Evolutionary conservation across 2,888 invertebrate species (phyloP).

Genomic region (Aromia moschata): DNA sequence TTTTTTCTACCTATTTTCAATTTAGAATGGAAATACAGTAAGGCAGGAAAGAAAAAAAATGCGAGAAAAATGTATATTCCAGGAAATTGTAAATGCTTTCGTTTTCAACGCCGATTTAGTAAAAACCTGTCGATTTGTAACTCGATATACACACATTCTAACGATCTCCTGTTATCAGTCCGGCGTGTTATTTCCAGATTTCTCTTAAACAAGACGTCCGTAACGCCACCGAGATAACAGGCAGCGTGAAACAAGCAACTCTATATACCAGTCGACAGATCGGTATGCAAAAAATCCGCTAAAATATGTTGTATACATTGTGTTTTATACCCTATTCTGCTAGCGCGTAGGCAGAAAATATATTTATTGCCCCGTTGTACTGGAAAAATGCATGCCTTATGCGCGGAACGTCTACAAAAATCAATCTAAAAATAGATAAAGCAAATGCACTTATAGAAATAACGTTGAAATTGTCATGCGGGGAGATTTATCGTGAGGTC

Average conservation of each 20-base stretch:
- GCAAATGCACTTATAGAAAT: constrained; percentile 28
- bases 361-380: constrained; percentile 34
- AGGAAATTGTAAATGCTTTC: too few species aligned
- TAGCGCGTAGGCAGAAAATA: constrained; percentile 37
- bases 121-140: too few species aligned
- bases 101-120: too few species aligned
- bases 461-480: constrained; percentile 34
- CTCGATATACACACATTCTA: too few species aligned
- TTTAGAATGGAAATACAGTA: too few species aligned
- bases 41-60: too few species aligned
- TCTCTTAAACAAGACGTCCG: not conserved
- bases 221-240: not conserved
- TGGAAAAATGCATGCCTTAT: constrained; percentile 31
- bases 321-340: constrained; percentile 23
- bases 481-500: constrained; percentile 30
- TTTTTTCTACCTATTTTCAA: too few species aligned
- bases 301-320: constrained; percentile 21
- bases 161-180: not conserved
- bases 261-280: constrained; percentile 3
- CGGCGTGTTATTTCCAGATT: not conserved
- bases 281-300: constrained; percentile 12
- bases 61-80: too few species aligned
- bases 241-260: constrained; percentile 2
- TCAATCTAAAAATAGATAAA: constrained; percentile 34
- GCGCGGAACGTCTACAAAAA: constrained; percentile 30